phyloP scores from a whole-genome alignment of 2,113 vertebrate species.

The Archocentrus centrarchus region DNA sequence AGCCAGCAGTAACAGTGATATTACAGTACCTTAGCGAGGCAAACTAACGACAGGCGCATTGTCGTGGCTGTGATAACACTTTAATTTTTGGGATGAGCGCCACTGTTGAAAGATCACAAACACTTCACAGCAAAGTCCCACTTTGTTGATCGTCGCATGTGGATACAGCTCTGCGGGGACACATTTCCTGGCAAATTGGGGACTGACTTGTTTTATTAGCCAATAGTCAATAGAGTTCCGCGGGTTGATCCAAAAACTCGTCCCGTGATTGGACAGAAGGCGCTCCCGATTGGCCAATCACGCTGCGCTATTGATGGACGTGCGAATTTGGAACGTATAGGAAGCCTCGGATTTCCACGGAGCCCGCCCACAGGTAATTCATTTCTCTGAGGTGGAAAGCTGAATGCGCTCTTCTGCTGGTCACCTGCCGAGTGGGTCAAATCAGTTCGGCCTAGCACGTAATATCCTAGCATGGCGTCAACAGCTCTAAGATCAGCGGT shows the following conservation, averaged over 20 bases:
- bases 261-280: constrained; percentile 4
- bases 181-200: background rate
- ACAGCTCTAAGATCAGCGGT: constrained; percentile 69
- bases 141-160: background rate
- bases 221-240: constrained; percentile 9
- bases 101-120: background rate
- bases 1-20: background rate
- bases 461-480: constrained; percentile 71
- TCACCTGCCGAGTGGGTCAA: background rate
- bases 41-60: constrained; percentile 73
- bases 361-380: constrained; percentile 47
- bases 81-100: background rate
- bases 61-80: background rate
- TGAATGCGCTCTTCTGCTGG: background rate
- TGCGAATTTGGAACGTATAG: constrained; percentile 17
- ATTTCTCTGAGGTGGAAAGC: background rate
- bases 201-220: background rate
- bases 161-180: background rate
- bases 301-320: background rate
- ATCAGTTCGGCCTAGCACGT: background rate
- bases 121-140: constrained; percentile 1
- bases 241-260: background rate
- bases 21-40: constrained; percentile 76
- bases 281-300: background rate
- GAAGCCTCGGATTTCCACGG: rapidly evolving